A percentile compares a stretch with the other conserved stretches of the same genome.
phyloP scores from a whole-genome alignment of 64 coral and sea anemone species.

The Montipora efflorescens region DNA sequence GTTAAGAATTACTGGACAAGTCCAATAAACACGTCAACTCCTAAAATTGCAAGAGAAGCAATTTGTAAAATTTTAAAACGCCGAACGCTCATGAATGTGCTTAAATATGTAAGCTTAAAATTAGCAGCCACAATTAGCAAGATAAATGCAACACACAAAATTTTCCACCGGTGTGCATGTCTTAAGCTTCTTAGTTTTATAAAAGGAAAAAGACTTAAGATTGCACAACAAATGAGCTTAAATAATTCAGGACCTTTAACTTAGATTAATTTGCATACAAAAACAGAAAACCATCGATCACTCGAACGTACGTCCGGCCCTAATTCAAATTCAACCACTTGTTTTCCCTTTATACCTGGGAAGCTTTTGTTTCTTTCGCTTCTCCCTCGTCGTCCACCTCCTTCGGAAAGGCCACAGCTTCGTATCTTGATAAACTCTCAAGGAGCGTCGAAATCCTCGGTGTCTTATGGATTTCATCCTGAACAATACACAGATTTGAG shows the following conservation, averaged over 20 bases:
- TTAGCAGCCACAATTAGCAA: too few relatives aligned
- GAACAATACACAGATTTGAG: slow-evolving; percentile 10
- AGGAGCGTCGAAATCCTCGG: slow-evolving; percentile 88
- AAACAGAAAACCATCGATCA: not conserved
- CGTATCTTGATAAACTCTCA: slow-evolving; percentile 80
- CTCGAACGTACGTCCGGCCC: not conserved
- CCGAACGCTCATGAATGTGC: too few relatives aligned
- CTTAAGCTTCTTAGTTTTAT: not conserved
- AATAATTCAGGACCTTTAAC: slow-evolving; percentile 9
- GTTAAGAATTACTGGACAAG: too few relatives aligned
- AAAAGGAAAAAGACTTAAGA: too few relatives aligned
- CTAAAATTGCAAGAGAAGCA: too few relatives aligned
- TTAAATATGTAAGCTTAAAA: too few relatives aligned
- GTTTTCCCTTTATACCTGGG: slow-evolving; percentile 21
- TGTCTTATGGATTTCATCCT: slow-evolving; percentile 90
- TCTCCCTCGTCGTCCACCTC: slow-evolving; percentile 73
- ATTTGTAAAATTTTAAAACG: too few relatives aligned
- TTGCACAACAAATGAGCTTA: not conserved
- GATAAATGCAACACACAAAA: too few relatives aligned
- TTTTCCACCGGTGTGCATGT: too few relatives aligned
- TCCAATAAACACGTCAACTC: too few relatives aligned
- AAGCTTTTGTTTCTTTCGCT: slow-evolving; percentile 49
- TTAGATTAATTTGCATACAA: not conserved
- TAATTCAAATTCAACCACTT: not conserved
- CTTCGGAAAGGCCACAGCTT: slow-evolving; percentile 77